Evolutionary conservation across 2,797 vertebrate genomes (phyloP).

Genomic region (Protonibea diacanthus): DNA sequence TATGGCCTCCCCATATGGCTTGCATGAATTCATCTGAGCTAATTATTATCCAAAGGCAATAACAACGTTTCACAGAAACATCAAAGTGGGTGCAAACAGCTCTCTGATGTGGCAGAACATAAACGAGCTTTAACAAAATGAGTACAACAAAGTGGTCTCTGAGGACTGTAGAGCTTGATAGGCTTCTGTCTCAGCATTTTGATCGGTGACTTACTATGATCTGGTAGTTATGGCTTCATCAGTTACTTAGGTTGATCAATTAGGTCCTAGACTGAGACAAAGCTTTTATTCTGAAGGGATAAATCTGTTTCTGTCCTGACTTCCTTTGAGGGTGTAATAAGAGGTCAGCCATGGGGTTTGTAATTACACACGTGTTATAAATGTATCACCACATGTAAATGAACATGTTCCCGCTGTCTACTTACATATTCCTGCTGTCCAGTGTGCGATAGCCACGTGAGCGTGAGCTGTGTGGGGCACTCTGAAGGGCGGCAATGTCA

Average conservation of each 20-base stretch:
- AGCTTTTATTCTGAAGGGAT: constrained; percentile 36
- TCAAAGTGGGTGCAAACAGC: constrained; percentile 71
- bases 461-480: constrained; percentile 85
- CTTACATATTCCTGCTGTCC: constrained; percentile 88
- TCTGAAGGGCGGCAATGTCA: constrained; percentile 93
- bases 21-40: constrained; percentile 62
- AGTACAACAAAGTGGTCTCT: constrained; percentile 70
- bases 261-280: constrained; percentile 55
- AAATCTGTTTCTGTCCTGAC: constrained; percentile 21
- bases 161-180: constrained; percentile 63
- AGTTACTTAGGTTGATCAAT: constrained; percentile 61
- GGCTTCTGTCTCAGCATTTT: constrained; percentile 60
- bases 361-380: constrained; percentile 23
- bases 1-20: constrained; percentile 63
- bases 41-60: constrained; percentile 80
- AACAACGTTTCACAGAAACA: constrained; percentile 69
- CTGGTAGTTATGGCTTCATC: constrained; percentile 45
- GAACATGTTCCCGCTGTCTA: constrained; percentile 15
- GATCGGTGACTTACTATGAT: constrained; percentile 63
- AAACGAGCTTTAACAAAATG: constrained; percentile 67
- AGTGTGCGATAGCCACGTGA: constrained; percentile 84
- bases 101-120: constrained; percentile 66
- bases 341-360: constrained; percentile 20
- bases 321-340: constrained; percentile 19
- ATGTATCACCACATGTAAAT: constrained; percentile 1